Percentiles rank a stretch among this genome's conserved stretches.
Conservation (phyloP, 2,888 invertebrate genomes). For the Drosophila macrospina region DNA sequence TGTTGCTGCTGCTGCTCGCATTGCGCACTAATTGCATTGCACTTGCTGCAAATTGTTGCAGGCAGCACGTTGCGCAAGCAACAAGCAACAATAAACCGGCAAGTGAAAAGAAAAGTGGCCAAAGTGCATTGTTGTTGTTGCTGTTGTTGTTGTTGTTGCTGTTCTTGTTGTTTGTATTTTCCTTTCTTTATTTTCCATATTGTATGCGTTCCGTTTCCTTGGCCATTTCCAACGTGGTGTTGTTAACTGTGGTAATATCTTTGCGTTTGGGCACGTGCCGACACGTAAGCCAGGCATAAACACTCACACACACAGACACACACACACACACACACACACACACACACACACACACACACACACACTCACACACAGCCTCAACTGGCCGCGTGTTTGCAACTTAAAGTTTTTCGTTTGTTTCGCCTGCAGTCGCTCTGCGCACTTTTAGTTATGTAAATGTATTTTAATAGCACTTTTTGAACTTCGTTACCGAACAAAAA, state of each 20-base stretch:
- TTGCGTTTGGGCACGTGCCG: slow-evolving; percentile 60
- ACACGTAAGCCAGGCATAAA: slow-evolving; percentile 51
- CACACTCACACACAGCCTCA: slow-evolving; percentile 16
- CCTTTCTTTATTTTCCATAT: slow-evolving; percentile 34
- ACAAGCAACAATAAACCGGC: slow-evolving; percentile 9
- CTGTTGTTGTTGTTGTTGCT: slow-evolving; percentile 18
- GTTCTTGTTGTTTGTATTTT: slow-evolving; percentile 31
- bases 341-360: background rate
- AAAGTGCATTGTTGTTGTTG: slow-evolving; percentile 46
- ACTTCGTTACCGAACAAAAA: slow-evolving; percentile 21
- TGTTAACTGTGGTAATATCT: slow-evolving; percentile 67
- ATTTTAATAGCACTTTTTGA: slow-evolving; percentile 56
- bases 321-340: slow-evolving; percentile 8
- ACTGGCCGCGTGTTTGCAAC: slow-evolving; percentile 35
- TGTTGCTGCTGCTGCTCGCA: slow-evolving; percentile 20
- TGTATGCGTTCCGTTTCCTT: slow-evolving; percentile 29
- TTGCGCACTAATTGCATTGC: slow-evolving; percentile 55
- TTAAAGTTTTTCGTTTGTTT: slow-evolving; percentile 46
- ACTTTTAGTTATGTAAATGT: slow-evolving; percentile 72
- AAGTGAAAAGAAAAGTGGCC: slow-evolving; percentile 58
- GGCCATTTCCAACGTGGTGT: slow-evolving; percentile 42
- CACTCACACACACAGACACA: slow-evolving; percentile 6
- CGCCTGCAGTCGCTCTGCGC: slow-evolving; percentile 31
- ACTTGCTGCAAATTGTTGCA: slow-evolving; percentile 43
- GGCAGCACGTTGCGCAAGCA: slow-evolving; percentile 33